Base-by-base conservation (phyloP, 2,113 vertebrate genomes). In the Phylloscopus trochilus region DNA sequence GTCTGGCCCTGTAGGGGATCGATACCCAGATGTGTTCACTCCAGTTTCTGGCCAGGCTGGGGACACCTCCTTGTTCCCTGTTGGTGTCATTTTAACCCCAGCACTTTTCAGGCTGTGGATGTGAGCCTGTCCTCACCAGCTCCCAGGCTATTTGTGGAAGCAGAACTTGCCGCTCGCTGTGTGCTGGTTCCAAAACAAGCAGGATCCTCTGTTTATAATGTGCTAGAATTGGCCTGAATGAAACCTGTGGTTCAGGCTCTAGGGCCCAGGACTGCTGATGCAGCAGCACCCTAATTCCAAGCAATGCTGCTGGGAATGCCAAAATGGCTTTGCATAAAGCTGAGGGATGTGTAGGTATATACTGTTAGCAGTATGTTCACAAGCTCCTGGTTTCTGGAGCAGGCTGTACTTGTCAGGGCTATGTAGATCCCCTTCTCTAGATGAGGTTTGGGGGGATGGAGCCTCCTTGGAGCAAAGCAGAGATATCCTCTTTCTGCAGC, bases 121-220 rank as follows among this genome's bases (percentile, higher is more conserved):
- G 6, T 11, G 47, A 82, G 67, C 78, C 51, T 77, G 87, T 78
- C 94, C 67, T 76, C 62, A 66, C 33, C 82, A 62, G 41, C 69
- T 88, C 79, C 62, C 11, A 0, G 21, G 44, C 79, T 96, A 86
- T 94, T 90, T 79, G 79, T 1, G 7, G 93, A 85, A 83, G 47
- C 63, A 87, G 82, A 87, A 90, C 59, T 72, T 85, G 82, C 87
- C 0, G 0, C 75, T 83, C 0, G 2, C 35, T 91, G 0, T 55
- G 64, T 85, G 62, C 44, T 0, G 0, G 27, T 52, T 94, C 91
- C 87, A 90, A 93, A 94, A 37, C 89, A 87, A 89, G 91, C 62
- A 91, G 81, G 58, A 92, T 92, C 69, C 77, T 91, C 66, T 95
- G 83, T 93, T 92, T 95, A 96, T 91, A 91, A 76, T 30, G 56